Evolutionary conservation across 2,797 vertebrate genomes (phyloP), one percentile per base, ranked within the genome.

Genomic region (Stomatorhinus walkeri): DNA sequence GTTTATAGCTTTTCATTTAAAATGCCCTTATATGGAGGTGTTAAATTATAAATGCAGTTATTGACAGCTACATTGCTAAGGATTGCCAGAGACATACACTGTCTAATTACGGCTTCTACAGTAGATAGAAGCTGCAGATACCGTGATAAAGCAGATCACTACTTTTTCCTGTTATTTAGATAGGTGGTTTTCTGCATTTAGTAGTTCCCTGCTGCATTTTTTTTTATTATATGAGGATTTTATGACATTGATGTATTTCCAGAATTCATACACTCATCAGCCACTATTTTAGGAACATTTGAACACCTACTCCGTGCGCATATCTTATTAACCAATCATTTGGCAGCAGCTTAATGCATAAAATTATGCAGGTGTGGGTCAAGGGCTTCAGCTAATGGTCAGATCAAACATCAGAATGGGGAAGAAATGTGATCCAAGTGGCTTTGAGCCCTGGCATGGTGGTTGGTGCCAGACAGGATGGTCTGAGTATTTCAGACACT

Each of bases 1-100:
- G 36, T 9, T 28, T 52, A 85, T 28, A 52, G 83, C 48, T 32
- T 8, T 51, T 85, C 83, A 51, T 85, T 49, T 51, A 46, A 48
- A 49, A 49, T 48, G 46, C 46, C 83, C 83, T 79, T 85, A 48
- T 52, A 32, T 24, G 83, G 48, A 51, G 46, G 83, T 52, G n/a
- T 85, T 28, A 32, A 16, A 85, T 52, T 85, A 52, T 49, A 28
- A 85, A 28, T 85, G 48, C 2, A 52, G 1, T 85, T 52, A 52
- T 51, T 79, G 83, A 79, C 72, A 43, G 83, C 12, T 85, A 8
- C 83, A 85, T 85, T 85, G 83, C 83, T 28, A 32, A 52, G 83
- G 49, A 52, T 52, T 85, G 51, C 46, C 5, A 4, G 22, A 28
- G 81, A 49, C 81, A 84, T 7, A 85, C 49, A 85, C 19, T 85